phyloP scores from a whole-genome alignment of 2,888 invertebrate genomes.

The Acanthosoma haemorrhoidale region DNA sequence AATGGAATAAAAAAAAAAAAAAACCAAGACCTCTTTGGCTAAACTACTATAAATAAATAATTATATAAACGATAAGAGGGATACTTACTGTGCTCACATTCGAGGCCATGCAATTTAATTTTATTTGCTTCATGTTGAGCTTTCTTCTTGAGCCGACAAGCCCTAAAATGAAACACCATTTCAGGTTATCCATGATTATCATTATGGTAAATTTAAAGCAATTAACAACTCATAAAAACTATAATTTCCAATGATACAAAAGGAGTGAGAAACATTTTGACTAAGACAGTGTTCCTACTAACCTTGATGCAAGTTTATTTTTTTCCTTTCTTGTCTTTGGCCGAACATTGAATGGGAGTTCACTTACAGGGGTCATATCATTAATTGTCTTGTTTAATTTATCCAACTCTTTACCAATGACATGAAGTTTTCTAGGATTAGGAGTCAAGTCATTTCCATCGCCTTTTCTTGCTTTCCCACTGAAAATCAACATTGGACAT shows the following conservation, averaged over 20 bases:
- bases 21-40: background rate
- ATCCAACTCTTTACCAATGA: constrained; percentile 87
- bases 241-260: background rate
- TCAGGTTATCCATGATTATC: background rate
- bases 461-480: constrained; percentile 89
- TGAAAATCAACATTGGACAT: constrained; percentile 44
- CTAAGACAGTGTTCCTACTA: constrained; percentile 30
- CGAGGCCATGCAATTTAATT: constrained; percentile 87
- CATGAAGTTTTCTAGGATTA: constrained; percentile 83
- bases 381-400: constrained; percentile 86
- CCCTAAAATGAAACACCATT: constrained; percentile 51
- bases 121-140: constrained; percentile 99
- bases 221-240: background rate
- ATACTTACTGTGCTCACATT: constrained; percentile 91
- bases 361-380: constrained; percentile 92
- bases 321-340: constrained; percentile 95
- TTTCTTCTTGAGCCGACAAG: constrained; percentile 95
- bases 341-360: constrained; percentile 80
- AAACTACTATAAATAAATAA: background rate
- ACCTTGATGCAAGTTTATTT: constrained; percentile 89
- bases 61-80: constrained; percentile 32
- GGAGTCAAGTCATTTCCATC: constrained; percentile 97
- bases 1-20: background rate
- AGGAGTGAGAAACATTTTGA: background rate
- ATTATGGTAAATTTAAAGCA: background rate